phyloP scores from a whole-genome alignment of 2,797 vertebrate genomes.

The Tolypeutes matacus region DNA sequence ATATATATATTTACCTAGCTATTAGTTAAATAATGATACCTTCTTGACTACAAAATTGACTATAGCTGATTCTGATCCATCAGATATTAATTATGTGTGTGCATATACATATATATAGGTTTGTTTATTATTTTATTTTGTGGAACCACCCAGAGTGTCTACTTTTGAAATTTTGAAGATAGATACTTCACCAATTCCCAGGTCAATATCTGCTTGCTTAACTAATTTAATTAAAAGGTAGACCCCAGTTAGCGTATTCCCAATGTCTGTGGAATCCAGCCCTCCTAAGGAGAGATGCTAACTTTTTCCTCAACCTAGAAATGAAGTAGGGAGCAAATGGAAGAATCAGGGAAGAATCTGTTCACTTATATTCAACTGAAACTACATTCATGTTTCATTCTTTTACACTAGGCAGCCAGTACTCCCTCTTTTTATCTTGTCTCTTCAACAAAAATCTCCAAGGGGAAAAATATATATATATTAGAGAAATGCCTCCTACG shows the following conservation, averaged over 20 bases:
- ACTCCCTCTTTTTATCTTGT: background rate
- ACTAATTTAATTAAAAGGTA: background rate
- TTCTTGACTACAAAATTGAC: background rate
- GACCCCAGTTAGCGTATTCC: background rate
- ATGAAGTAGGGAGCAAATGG: background rate
- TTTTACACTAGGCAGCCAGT: background rate
- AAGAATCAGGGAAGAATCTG: background rate
- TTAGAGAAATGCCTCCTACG: slow-evolving; percentile 39
- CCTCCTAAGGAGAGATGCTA: background rate
- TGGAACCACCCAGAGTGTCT: background rate
- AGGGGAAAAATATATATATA: background rate
- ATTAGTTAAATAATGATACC: slow-evolving; percentile 32
- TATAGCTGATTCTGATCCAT: background rate
- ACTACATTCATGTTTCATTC: background rate
- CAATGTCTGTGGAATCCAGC: background rate
- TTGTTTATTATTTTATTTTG: background rate
- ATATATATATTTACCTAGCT: background rate
- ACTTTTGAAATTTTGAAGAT: slow-evolving; percentile 23
- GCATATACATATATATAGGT: too few species aligned
- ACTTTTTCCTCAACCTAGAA: background rate
- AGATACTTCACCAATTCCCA: background rate
- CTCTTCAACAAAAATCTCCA: slow-evolving; percentile 50
- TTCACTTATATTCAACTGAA: background rate
- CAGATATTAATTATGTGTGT: background rate
- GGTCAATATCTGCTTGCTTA: background rate